phyloP scores from a whole-genome alignment of 1,140 invertebrate genomes.

The Yoshiicerus persimilis region DNA sequence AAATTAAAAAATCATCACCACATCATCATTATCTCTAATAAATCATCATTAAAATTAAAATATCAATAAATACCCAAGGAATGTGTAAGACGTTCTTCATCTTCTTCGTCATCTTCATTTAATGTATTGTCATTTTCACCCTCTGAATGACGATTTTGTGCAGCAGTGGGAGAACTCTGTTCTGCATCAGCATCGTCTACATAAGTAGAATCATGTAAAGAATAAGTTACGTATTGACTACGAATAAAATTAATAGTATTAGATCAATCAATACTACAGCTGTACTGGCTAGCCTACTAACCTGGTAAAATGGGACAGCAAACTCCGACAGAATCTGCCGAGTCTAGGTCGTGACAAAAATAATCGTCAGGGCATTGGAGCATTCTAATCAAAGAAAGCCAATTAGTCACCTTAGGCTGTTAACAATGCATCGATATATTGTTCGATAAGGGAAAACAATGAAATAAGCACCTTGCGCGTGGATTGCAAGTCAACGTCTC shows the following conservation, averaged over 20 bases:
- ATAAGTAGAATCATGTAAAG: neutral
- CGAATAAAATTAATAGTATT: no score
- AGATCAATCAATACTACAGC: no score
- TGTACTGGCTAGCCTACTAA: neutral
- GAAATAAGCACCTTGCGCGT: slow-evolving; percentile 28
- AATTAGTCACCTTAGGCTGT: neutral
- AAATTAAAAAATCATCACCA: neutral
- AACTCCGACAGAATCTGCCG: slow-evolving; percentile 29
- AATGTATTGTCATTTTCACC: neutral
- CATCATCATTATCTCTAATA: no score
- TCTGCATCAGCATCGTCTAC: slow-evolving; percentile 25
- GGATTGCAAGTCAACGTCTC: slow-evolving; percentile 48
- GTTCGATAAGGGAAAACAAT: neutral
- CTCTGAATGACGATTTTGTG: slow-evolving; percentile 31
- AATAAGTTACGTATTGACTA: no score
- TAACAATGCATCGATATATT: neutral
- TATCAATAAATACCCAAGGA: neutral
- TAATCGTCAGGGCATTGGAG: slow-evolving; percentile 48
- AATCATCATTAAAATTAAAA: neutral
- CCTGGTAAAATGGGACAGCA: slow-evolving; percentile 42
- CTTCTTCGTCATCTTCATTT: neutral
- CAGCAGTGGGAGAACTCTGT: neutral
- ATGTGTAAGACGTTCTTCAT: neutral
- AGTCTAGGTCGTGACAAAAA: slow-evolving; percentile 43
- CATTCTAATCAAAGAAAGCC: slow-evolving; percentile 24